Evolutionary conservation across 1,140 invertebrate species (phyloP).

Genomic region (Steinernema khuongi): DNA sequence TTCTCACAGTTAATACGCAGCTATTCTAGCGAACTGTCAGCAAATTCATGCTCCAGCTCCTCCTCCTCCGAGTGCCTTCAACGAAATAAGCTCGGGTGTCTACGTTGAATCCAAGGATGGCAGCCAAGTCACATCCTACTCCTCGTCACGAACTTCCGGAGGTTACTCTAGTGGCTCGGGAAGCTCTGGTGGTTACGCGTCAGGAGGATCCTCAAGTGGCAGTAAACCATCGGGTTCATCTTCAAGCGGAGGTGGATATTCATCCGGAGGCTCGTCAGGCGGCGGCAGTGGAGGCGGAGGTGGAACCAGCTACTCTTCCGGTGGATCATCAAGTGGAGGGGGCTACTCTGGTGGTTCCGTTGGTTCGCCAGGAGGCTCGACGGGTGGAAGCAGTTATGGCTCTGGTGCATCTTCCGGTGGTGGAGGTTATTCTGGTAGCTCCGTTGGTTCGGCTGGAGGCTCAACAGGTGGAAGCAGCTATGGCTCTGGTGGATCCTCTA

Average conservation of each 20-base stretch:
- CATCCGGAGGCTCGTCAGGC: neutral
- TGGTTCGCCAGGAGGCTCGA: neutral
- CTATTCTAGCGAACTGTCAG: neutral
- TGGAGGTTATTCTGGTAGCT: neutral
- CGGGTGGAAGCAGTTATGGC: neutral
- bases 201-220: neutral
- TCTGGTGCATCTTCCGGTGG: neutral
- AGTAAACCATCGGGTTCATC: neutral
- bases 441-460: neutral
- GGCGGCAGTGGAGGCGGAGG: neutral
- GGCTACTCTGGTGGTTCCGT: neutral
- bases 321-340: too few relatives aligned
- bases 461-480: neutral
- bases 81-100: neutral
- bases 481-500: neutral
- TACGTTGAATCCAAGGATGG: neutral
- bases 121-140: neutral
- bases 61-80: neutral
- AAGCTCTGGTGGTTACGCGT: neutral
- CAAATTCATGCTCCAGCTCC: neutral
- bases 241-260: neutral
- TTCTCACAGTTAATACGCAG: neutral
- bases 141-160: neutral
- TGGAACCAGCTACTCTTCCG: too few relatives aligned
- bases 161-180: neutral